Percentiles rank a stretch among this genome's conserved stretches.
Evolutionary conservation across 1,140 invertebrate genomes (phyloP).

Genomic region (Anoplolepis gracilipes): DNA sequence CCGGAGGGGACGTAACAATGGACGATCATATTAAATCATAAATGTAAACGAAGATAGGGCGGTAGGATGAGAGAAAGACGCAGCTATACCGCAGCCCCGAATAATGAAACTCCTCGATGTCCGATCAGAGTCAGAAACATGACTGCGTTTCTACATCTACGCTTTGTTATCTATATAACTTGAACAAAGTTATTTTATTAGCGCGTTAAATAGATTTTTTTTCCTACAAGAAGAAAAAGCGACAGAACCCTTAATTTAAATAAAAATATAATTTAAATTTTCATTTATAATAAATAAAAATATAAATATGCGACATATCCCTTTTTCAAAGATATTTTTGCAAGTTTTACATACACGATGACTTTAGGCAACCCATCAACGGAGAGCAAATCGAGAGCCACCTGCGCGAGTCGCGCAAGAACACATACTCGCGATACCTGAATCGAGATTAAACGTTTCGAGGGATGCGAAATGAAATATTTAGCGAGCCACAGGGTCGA

Average conservation of each 20-base stretch:
- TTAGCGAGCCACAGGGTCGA: conserved; percentile 79
- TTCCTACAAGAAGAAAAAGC: neutral
- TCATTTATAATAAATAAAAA: neutral
- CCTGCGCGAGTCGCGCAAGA: conserved; percentile 18
- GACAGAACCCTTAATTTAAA: neutral
- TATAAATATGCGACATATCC: neutral
- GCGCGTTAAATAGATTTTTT: neutral
- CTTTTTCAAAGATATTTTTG: neutral
- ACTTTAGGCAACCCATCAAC: neutral
- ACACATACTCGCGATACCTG: conserved; percentile 77
- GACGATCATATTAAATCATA: conserved; percentile 79
- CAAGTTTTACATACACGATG: neutral
- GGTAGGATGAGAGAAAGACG: conserved; percentile 47
- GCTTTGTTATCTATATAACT: neutral
- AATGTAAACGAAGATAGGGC: conserved; percentile 77
- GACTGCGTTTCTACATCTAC: conserved; percentile 44
- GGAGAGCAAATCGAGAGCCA: conserved; percentile 27
- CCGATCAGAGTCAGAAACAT: conserved; percentile 35
- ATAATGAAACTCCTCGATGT: conserved; percentile 72
- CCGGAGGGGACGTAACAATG: conserved; percentile 75
- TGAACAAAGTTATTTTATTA: conserved; percentile 5
- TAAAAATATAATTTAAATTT: conserved; percentile 3
- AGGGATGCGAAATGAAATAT: conserved; percentile 83
- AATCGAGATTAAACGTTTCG: conserved; percentile 82
- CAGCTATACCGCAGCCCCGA: conserved; percentile 51